Evolutionary conservation across 2,888 invertebrate species (phyloP), one percentile per base, ranked within the genome.

Genomic region (Thecocarcelia acutangulata): DNA sequence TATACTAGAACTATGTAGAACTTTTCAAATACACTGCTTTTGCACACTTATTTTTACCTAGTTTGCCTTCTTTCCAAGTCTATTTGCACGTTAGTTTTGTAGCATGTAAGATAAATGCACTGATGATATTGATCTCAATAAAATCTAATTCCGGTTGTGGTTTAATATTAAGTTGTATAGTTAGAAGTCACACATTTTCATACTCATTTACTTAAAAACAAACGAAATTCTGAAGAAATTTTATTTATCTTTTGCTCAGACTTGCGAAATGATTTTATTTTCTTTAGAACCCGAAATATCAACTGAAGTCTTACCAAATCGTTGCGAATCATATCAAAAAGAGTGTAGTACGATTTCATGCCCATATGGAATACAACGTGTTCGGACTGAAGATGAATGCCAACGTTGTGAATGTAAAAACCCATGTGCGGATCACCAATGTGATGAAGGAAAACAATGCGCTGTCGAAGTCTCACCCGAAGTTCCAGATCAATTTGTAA

Each of bases 341-440:
- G 93, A 95, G 86, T 96, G 96, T 87, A 90, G 90, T 0, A 89
- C 90, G 0, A 88, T 95, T 15, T 92, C 92, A 12, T 97, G 97
- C 90, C 93, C 94, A 4, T 95, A 94, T 87, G 96, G 96, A 8
- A 90, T 94, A 2, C 93, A 94, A 75, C 93, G 94, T 21, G 93
- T 91, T 83, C 92, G 93, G 0, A 93, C 79, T 1, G 93, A 86
- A 86, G 90, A 66, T 88, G 93, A 94, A 50, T 97, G 97, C 89
- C 93, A 93, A 83, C 92, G 93, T 44, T 97, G 97, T 90, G 91
- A 92, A 40, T 96, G 96, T 86, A 92, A 93, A 63, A 93, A 97
- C 90, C 97, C 97, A 0, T 97, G 97, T 87, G 91, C 92, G 42
- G 89, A 89, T 9, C 89, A 92, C 69, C 83, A 87, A 9, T 97